These are phyloP conservation scores for Pharmacophagus antenor DNA, from an alignment of 2,888 invertebrate genomes.

Conservation along the genomic window DNA sequence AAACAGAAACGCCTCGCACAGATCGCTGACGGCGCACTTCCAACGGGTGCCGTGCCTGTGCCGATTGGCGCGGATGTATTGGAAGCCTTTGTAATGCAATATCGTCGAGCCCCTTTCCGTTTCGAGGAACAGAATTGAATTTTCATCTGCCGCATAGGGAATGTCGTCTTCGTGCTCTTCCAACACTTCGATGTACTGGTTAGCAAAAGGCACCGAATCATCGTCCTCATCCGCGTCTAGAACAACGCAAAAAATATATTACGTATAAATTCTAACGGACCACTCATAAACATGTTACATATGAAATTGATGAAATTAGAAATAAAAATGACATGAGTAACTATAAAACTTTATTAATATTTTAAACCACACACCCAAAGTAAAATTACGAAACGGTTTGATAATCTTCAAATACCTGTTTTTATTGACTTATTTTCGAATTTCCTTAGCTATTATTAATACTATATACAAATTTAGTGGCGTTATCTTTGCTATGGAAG, in stretches of 20 bases:
- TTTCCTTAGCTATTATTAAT: too few species aligned
- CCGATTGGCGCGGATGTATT: slow-evolving; percentile 56
- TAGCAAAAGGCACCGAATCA: neutral
- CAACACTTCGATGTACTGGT: slow-evolving; percentile 23
- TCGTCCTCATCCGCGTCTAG: neutral
- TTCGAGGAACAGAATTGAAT: slow-evolving; percentile 51
- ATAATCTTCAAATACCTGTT: too few species aligned
- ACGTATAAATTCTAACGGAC: neutral
- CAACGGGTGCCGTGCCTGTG: slow-evolving; percentile 56
- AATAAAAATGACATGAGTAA: neutral
- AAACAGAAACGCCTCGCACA: slow-evolving; percentile 56
- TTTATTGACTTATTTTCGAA: too few species aligned
- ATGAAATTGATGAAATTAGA: neutral
- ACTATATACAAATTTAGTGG: too few species aligned
- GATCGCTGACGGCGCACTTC: slow-evolving; percentile 55
- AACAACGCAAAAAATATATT: slow-evolving; percentile 6
- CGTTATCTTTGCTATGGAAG: too few species aligned
- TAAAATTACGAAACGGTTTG: too few species aligned
- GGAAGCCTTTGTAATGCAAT: slow-evolving; percentile 55
- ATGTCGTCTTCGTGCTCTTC: slow-evolving; percentile 34
- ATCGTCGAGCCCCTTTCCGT: slow-evolving; percentile 53
- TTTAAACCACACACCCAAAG: too few species aligned
- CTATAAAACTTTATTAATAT: too few species aligned
- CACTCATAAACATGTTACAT: neutral
- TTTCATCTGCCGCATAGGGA: slow-evolving; percentile 34